phyloP scores from a whole-genome alignment of 2,888 invertebrate species.

The Quadroppia sp. region DNA sequence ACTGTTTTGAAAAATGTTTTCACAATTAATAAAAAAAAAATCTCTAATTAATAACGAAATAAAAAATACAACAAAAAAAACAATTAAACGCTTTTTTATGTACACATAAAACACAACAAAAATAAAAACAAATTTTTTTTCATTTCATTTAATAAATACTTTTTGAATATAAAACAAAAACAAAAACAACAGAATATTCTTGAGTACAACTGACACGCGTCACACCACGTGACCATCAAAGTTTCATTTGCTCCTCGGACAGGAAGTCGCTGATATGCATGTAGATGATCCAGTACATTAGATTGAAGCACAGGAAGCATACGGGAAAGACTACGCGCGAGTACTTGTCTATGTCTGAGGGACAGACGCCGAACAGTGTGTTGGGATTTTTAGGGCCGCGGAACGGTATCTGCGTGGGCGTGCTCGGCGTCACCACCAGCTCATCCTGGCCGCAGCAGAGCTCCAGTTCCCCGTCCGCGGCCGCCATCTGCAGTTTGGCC shows the following conservation, averaged over 20 bases:
- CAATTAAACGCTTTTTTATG: no score
- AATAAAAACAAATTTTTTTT: no score
- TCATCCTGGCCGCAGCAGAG: constrained; percentile 53
- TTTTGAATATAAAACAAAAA: no score
- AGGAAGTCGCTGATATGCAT: constrained; percentile 78
- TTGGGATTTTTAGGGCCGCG: constrained; percentile 44
- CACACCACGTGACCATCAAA: no score
- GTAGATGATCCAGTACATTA: constrained; percentile 97
- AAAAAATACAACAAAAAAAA: no score
- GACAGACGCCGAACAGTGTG: constrained; percentile 65
- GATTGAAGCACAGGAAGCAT: constrained; percentile 97
- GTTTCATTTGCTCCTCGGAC: background rate
- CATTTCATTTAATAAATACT: no score
- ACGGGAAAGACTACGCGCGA: constrained; percentile 97
- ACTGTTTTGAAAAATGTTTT: no score
- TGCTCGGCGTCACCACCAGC: constrained; percentile 69
- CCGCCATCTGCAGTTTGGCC: background rate
- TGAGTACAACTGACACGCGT: no score
- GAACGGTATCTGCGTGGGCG: constrained; percentile 2
- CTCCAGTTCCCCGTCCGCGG: constrained; percentile 13
- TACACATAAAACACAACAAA: no score
- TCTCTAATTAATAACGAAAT: no score
- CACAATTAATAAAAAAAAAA: no score
- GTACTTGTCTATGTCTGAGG: constrained; percentile 98
- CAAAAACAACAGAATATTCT: no score